Conservation (phyloP, 2,113 vertebrate genomes). For the Vireo altiloquus region DNA sequence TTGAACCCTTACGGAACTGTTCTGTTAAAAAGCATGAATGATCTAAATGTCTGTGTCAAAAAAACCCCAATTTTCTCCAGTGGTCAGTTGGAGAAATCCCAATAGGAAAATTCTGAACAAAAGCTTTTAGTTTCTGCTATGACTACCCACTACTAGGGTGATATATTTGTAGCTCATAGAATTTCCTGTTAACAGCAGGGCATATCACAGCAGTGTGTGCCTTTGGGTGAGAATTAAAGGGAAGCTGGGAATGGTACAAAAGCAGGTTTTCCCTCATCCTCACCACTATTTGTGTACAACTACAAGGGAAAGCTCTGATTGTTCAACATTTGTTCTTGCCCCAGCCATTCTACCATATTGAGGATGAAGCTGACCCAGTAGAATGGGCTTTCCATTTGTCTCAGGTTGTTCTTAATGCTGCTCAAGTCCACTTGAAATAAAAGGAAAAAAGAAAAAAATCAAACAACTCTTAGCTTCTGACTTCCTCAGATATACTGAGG, state of each 20-base stretch:
- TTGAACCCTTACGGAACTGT: accelerated
- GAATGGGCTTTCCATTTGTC: not conserved
- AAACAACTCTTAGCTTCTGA: not conserved
- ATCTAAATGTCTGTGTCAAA: not conserved
- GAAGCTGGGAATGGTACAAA: not conserved
- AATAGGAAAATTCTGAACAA: not conserved
- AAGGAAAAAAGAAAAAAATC: not conserved
- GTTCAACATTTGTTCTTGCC: not conserved
- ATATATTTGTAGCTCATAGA: not conserved
- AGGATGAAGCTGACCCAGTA: not conserved
- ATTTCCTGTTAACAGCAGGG: not conserved
- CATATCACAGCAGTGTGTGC: not conserved
- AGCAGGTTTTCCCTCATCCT: not conserved
- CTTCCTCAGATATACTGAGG: not conserved
- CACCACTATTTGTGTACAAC: not conserved
- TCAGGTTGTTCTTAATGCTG: not conserved
- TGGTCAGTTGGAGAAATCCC: not conserved
- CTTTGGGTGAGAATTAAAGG: not conserved
- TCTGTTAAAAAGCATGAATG: not conserved
- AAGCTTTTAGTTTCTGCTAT: not conserved
- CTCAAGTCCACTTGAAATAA: not conserved
- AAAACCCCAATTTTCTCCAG: not conserved
- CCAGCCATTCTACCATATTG: not conserved
- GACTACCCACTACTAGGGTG: not conserved
- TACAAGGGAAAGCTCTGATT: not conserved